Conservation (phyloP, 2,113 vertebrate genomes). For the Psammodynastes pulverulentus region DNA sequence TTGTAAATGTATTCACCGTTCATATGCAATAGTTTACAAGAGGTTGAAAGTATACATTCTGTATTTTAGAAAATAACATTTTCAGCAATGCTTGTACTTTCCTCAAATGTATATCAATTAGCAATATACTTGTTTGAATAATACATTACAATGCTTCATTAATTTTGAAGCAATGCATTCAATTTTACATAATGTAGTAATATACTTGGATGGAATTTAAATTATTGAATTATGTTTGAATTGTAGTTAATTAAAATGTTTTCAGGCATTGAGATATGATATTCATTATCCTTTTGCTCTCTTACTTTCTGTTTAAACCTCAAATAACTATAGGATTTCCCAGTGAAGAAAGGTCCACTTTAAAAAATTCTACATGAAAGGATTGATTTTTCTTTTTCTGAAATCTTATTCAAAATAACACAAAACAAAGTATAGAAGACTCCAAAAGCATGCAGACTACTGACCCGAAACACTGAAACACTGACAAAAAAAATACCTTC, state of each 20-base stretch:
- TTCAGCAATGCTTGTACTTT: not conserved
- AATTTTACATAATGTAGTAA: not conserved
- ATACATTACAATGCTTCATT: not conserved
- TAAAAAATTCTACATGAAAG: constrained; percentile 38
- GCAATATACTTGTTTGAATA: not conserved
- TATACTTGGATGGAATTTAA: not conserved
- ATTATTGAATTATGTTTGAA: not conserved
- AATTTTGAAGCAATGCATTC: not conserved
- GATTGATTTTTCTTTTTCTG: not conserved
- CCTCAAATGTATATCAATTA: not conserved
- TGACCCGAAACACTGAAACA: constrained; percentile 71
- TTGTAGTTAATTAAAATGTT: not conserved
- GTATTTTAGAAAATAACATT: not conserved
- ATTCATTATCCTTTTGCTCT: not conserved
- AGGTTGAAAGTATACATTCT: not conserved
- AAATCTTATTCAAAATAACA: constrained; percentile 65
- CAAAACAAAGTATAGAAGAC: constrained; percentile 68
- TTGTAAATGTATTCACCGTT: not conserved
- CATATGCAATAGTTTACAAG: not conserved
- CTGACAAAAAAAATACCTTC: constrained; percentile 86
- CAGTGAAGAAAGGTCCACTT: constrained; percentile 1
- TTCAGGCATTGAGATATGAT: not conserved
- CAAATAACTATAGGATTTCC: not conserved
- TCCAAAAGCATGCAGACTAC: constrained; percentile 75
- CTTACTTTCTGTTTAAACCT: not conserved